Evolutionary conservation across 2,113 vertebrate species (phyloP).

Genomic region (Tringa solitaria): DNA sequence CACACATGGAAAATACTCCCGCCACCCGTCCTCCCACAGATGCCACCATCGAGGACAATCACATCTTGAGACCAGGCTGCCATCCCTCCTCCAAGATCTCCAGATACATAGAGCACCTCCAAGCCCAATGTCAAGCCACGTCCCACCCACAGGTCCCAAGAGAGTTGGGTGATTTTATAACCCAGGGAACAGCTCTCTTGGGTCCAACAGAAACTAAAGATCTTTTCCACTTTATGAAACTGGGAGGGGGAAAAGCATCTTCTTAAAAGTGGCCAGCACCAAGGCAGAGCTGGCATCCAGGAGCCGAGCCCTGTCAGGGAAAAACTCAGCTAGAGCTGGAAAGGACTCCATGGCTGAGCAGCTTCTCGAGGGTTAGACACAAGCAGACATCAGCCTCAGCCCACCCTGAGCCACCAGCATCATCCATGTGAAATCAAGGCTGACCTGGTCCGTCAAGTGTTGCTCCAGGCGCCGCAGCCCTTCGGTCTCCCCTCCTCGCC

Average conservation of each 20-base stretch:
- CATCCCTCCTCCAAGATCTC: background rate
- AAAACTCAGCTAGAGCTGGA: background rate
- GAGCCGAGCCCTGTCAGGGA: background rate
- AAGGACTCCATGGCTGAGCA: background rate
- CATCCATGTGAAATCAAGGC: background rate
- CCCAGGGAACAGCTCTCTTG: background rate
- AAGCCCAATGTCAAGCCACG: background rate
- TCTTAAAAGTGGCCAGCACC: background rate
- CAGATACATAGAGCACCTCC: background rate
- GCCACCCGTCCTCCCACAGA: background rate
- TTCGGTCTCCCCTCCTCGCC: conserved; percentile 56
- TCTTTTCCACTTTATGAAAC: background rate
- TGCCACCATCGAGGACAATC: background rate
- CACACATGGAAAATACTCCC: background rate
- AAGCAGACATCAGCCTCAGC: background rate
- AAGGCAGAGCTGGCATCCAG: background rate
- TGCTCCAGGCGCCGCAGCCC: conserved; percentile 53
- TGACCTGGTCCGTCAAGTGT: conserved; percentile 61
- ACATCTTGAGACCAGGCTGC: background rate
- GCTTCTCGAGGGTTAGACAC: background rate
- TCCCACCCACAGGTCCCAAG: background rate
- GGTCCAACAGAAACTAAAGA: background rate
- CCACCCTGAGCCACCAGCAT: background rate
- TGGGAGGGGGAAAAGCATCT: background rate
- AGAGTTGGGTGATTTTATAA: background rate